Conservation (phyloP, 2,888 invertebrate species). For the Phortica okadai region DNA sequence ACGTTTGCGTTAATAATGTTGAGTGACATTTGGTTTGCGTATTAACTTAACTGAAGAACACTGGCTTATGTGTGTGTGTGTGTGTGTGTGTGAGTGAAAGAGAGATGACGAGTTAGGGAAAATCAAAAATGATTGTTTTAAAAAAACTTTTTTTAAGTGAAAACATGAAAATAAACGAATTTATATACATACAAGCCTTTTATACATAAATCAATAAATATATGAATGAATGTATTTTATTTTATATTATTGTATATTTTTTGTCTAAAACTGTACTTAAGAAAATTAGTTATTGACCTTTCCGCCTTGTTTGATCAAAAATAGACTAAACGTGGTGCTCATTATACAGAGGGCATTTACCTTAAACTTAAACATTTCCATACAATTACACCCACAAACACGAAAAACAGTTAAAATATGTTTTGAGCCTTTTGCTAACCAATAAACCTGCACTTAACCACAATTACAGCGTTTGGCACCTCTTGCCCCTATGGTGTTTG, state of each 20-base stretch:
- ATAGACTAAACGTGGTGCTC: too few species aligned
- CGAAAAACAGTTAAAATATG: constrained; percentile 49
- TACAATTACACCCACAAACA: background rate
- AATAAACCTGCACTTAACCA: constrained; percentile 72
- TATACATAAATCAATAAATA: too few species aligned
- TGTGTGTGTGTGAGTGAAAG: constrained; percentile 19
- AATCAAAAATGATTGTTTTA: too few species aligned
- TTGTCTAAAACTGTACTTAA: too few species aligned
- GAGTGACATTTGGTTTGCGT: constrained; percentile 71
- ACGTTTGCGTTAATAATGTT: constrained; percentile 69
- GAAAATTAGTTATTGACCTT: too few species aligned
- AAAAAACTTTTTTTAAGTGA: too few species aligned
- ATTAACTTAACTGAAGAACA: constrained; percentile 69
- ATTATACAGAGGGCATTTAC: background rate
- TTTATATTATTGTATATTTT: too few species aligned
- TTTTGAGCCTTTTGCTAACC: constrained; percentile 67
- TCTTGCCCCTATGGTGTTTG: constrained; percentile 40
- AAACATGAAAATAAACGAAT: too few species aligned
- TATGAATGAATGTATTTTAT: too few species aligned
- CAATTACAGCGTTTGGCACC: constrained; percentile 65
- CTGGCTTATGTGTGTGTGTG: constrained; percentile 13
- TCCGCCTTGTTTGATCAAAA: too few species aligned
- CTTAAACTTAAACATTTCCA: background rate
- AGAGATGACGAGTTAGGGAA: background rate
- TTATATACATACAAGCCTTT: too few species aligned